These are phyloP conservation scores for Drosophila emarginata DNA, from an alignment of 2,888 invertebrate species.

Conservation along the genomic window DNA sequence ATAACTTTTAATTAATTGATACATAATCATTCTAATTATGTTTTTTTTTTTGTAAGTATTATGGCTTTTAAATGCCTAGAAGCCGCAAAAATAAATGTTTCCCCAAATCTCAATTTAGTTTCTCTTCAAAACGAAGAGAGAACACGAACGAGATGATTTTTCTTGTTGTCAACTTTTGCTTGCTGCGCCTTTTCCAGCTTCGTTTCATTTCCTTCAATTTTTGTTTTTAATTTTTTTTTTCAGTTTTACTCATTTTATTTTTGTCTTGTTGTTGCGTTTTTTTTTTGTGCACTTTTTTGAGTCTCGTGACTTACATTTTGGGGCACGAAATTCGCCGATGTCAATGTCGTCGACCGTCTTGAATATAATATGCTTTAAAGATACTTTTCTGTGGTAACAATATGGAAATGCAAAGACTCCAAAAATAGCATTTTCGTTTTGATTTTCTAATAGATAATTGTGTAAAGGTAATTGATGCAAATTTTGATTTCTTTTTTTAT, in stretches of 20 bases:
- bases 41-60: slow-evolving; percentile 30
- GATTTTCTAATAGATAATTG: background rate
- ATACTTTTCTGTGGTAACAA: background rate
- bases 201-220: slow-evolving; percentile 15
- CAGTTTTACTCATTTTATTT: slow-evolving; percentile 13
- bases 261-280: slow-evolving; percentile 11
- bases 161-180: slow-evolving; percentile 17
- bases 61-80: background rate
- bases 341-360: slow-evolving; percentile 53
- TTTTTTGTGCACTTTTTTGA: slow-evolving; percentile 23
- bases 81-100: slow-evolving; percentile 29
- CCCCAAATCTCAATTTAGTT: slow-evolving; percentile 17
- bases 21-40: slow-evolving; percentile 66
- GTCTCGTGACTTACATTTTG: slow-evolving; percentile 58
- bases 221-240: slow-evolving; percentile 15
- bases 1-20: slow-evolving; percentile 67
- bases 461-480: no score
- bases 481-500: no score
- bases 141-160: background rate
- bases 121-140: slow-evolving; percentile 2
- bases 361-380: slow-evolving; percentile 19
- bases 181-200: slow-evolving; percentile 26
- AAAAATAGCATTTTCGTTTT: background rate
- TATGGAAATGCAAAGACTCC: background rate
- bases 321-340: slow-evolving; percentile 49